Evolutionary conservation across 2,113 vertebrate genomes (phyloP), one percentile per base, ranked within the genome.

Genomic region (Columba janthina): DNA sequence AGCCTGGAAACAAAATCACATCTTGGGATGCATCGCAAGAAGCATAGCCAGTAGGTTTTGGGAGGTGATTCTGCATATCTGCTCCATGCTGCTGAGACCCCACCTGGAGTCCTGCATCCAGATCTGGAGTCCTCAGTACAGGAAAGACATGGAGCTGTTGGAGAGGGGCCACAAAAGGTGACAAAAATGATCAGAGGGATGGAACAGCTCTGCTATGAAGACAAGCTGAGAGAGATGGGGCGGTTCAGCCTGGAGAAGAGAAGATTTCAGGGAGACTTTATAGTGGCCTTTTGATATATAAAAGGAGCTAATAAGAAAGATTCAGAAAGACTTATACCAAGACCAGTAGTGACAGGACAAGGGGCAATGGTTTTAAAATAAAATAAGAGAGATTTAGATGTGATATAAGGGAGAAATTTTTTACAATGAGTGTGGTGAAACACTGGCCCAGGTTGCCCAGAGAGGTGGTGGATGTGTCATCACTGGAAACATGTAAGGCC

Each of bases 1-100:
- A 77, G 48, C 24, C 51, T 17, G 57, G 53, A 89, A 76, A 4
- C 7, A 5, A 24, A 8, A 2, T 9, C 2, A 3, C 11, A 19
- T 40, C 12, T 28, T 32, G 14, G 26, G 6, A 19, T 50, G 34
- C 56, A 54, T 46, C 19, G 51, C 36, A 81, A 85, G 17, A 5
- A 44, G 4, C 2, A 2, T 28, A 34, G 24, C 5, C 34, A 61
- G 20, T 5, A 44, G 40, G 12, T 10, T 0, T 0, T 66, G 24
- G 10, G 19, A 71, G 4, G 5, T 5, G 10, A 22, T 85, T 71
- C 14, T 80, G 7, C 14, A 20, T 7, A 24, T 64, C 15, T 40
- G 3, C 48, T 42, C 42, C 42, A 17, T 6, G 15, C 29, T 25
- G 1, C 1, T 62, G 36, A 44, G 67, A 84, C 25, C 25, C 9